Evolutionary conservation across 1,140 invertebrate species (phyloP).

Genomic region (Tribolium castaneum): DNA sequence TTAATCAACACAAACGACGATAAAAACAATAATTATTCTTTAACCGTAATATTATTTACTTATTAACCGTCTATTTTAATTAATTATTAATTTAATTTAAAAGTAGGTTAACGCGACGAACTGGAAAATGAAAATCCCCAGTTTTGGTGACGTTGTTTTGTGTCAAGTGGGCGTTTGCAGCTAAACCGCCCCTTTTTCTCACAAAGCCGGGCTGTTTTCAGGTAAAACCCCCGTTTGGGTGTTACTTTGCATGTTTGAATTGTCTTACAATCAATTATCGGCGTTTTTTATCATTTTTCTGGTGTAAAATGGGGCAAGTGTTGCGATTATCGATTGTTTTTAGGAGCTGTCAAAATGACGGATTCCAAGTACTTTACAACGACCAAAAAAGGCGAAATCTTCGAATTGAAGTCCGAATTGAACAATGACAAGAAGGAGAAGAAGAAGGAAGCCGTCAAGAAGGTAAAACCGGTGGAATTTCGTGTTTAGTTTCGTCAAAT

Average conservation of each 20-base stretch:
- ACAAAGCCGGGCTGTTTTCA: too few relatives aligned
- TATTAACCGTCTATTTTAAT: too few relatives aligned
- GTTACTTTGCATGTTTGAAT: neutral
- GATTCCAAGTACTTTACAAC: slow-evolving; percentile 99
- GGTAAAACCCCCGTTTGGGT: too few relatives aligned
- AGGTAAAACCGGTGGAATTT: slow-evolving; percentile 70
- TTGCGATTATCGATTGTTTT: slow-evolving; percentile 30
- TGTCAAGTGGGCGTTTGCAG: too few relatives aligned
- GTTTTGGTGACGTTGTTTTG: too few relatives aligned
- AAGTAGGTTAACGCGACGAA: too few relatives aligned
- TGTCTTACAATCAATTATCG: neutral
- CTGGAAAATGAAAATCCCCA: too few relatives aligned
- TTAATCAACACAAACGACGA: too few relatives aligned
- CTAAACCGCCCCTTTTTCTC: too few relatives aligned
- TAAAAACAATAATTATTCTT: too few relatives aligned
- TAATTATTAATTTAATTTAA: too few relatives aligned
- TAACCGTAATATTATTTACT: too few relatives aligned
- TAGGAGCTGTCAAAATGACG: slow-evolving; percentile 78
- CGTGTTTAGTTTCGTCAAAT: neutral
- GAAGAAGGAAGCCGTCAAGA: slow-evolving; percentile 99
- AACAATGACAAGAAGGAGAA: slow-evolving; percentile 99
- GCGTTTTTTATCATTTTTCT: neutral
- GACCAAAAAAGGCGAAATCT: slow-evolving; percentile 99
- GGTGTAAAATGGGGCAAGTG: neutral
- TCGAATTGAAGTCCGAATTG: slow-evolving; percentile 98